Evolutionary conservation across 2,888 invertebrate species (phyloP), one percentile per base, ranked within the genome.

Genomic region (Euplagia quadripunctaria): DNA sequence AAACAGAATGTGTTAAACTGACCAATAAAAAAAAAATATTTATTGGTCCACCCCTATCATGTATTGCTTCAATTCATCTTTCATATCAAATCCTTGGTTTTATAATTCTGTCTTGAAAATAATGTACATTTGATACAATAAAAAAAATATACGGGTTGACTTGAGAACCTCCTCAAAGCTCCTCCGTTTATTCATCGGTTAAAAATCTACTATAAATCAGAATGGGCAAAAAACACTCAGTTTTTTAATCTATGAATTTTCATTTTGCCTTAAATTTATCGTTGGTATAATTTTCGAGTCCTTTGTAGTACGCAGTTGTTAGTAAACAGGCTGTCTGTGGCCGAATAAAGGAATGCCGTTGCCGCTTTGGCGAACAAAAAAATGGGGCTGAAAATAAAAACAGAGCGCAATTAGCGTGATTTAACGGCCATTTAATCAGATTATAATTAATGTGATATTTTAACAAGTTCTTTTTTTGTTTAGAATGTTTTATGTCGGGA

Each of bases 271-370:
- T 78, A 84, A 90, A 95, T 95, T 95, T 95, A 95, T 96, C 84
- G 91, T 88, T 88, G 91, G 90, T 88, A 93, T 94, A 94, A 94
- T 94, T 95, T 94, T 90, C 89, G 90, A 89, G 89, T 90, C 93
- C 92, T 94, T 96, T 95, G 94, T 94, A 90, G 89, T 88, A 83
- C 81, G 87, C 88, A 88, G 91, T 88, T 92, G 92, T 93, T 91
- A 89, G 94, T 94, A 94, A 95, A 95, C 95, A 94, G 92, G 85
- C 93, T 92, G 92, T 92, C 93, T 90, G 91, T 85, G 86, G 76
- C 77, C 90, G 93, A 94, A 95, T 94, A 95, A 96, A 96, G 92
- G 95, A 92, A 95, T 95, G 94, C 94, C 94, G 93, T 94, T 93
- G 89, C 87, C 88, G 85, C 87, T 88, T 90, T 90, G 86, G 89